Percentiles rank a stretch among this genome's conserved stretches.
These are phyloP conservation scores for Syrmaticus mikado DNA, from an alignment of 2,113 vertebrate species.

Conservation along the genomic window DNA sequence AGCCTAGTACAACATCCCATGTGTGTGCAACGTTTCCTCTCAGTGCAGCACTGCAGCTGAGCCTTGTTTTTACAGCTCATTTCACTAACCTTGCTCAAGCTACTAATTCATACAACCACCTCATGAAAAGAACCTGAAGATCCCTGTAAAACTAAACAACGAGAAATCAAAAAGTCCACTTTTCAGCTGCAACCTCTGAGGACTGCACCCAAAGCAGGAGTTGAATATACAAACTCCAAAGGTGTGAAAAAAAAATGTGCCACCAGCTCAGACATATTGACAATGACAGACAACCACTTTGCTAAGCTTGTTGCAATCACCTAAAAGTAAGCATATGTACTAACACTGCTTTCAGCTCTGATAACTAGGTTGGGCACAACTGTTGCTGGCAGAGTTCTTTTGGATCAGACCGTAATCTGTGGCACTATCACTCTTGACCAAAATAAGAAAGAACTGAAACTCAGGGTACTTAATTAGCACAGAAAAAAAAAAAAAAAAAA, in stretches of 20 bases:
- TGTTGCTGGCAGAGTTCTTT: not conserved
- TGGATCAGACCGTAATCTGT: not conserved
- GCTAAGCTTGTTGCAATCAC: not conserved
- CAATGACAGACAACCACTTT: not conserved
- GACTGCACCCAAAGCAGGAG: fast-evolving
- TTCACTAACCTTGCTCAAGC: not conserved
- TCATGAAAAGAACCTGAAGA: not conserved
- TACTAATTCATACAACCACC: not conserved
- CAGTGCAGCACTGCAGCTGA: not conserved
- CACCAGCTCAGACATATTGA: not conserved
- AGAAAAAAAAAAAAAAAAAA: not conserved
- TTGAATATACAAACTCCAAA: not conserved
- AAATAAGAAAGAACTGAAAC: not conserved
- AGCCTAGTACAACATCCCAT: fast-evolving
- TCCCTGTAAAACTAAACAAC: not conserved
- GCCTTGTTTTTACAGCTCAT: not conserved
- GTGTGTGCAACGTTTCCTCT: not conserved
- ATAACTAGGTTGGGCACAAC: not conserved
- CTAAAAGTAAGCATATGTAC: not conserved
- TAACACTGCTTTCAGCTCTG: not conserved
- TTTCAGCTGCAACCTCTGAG: not conserved
- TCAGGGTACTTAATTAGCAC: not conserved
- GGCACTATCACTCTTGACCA: not conserved
- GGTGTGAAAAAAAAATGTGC: not conserved
- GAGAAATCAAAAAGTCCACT: not conserved